Evolutionary conservation across 2,797 vertebrate genomes (phyloP).

Genomic region (Channallabes apus): DNA sequence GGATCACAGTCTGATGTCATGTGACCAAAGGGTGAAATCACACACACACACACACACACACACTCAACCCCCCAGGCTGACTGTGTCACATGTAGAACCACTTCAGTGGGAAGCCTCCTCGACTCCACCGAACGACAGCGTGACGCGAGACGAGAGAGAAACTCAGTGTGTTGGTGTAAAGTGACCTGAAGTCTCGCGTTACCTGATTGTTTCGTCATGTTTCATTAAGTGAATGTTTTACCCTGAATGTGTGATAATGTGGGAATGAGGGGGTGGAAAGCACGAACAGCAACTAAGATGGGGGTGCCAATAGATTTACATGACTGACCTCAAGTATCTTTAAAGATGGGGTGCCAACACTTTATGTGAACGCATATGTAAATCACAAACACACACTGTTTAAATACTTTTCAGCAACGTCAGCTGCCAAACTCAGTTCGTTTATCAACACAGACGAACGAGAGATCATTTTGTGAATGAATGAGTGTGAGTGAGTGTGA

Average conservation of each 20-base stretch:
- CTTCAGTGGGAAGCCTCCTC: not conserved
- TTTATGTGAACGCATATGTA: not conserved
- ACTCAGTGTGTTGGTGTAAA: not conserved
- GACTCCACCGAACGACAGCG: not conserved
- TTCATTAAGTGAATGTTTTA: not conserved
- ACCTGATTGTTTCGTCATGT: not conserved
- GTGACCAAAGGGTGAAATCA: not conserved
- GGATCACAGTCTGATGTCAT: not conserved
- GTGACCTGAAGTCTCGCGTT: not conserved
- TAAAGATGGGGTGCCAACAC: not conserved
- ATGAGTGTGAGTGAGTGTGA: not conserved
- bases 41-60: slow-evolving; percentile 12
- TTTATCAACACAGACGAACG: not conserved
- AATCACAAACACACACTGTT: too few relatives aligned
- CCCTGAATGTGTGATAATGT: not conserved
- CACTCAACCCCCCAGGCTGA: not conserved
- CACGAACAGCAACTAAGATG: not conserved
- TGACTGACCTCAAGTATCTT: not conserved
- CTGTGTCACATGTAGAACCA: not conserved
- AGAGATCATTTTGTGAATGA: not conserved
- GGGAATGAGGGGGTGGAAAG: not conserved
- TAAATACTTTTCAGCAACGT: not conserved
- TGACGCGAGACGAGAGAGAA: not conserved
- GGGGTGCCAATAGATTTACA: not conserved
- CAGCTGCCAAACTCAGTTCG: not conserved